Evolutionary conservation across 2,113 vertebrate species (phyloP).

Genomic region (Tychaedon coryphoeus): DNA sequence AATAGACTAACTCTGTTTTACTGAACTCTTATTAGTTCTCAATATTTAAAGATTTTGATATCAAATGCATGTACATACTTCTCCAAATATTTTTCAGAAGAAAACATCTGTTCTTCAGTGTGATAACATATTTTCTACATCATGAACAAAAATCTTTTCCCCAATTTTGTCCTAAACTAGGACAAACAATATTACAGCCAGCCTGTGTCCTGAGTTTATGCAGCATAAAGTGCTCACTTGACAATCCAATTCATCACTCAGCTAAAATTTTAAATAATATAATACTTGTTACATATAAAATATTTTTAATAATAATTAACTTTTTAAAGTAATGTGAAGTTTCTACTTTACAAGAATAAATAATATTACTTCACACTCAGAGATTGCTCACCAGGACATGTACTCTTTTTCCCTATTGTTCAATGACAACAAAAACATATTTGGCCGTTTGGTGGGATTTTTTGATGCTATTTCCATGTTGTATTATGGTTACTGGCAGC

Average conservation of each 20-base stretch:
- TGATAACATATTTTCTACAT: not conserved
- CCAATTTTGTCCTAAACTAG: no score
- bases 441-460: not conserved
- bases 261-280: not conserved
- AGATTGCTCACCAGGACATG: accelerated
- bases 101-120: not conserved
- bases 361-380: not conserved
- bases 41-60: not conserved
- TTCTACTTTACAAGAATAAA: not conserved
- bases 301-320: not conserved
- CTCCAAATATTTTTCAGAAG: not conserved
- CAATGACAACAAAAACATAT: not conserved
- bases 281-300: not conserved
- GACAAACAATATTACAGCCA: no score
- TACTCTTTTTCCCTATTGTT: not conserved
- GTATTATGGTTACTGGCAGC: not conserved
- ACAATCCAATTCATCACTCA: not conserved
- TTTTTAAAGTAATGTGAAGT: not conserved
- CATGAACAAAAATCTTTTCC: not conserved
- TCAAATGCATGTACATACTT: not conserved
- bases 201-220: not conserved
- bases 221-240: not conserved
- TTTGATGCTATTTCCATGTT: not conserved
- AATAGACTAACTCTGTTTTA: not conserved
- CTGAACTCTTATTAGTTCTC: not conserved